Conservation (phyloP, 2,888 invertebrate species). For the Cantharis rufa region DNA sequence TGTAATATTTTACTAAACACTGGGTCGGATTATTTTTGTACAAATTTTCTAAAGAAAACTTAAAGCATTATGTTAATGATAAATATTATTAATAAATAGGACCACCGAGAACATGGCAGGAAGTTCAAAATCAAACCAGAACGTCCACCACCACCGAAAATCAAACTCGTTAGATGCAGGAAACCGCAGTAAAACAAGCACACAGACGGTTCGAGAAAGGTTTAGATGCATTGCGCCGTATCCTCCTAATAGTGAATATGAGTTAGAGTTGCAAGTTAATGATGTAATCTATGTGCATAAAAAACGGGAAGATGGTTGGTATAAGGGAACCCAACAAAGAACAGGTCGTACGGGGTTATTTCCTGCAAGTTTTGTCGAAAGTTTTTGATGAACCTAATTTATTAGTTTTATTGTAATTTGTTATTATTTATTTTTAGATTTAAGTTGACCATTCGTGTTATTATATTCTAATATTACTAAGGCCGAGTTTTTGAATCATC, state of each 20-base stretch:
- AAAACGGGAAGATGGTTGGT: constrained; percentile 95
- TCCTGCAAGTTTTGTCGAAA: constrained; percentile 90
- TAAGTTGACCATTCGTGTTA: not conserved
- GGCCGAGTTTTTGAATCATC: too few relatives aligned
- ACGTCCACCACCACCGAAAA: constrained; percentile 69
- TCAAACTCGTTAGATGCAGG: constrained; percentile 83
- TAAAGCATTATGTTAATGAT: not conserved
- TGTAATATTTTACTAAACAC: constrained; percentile 10
- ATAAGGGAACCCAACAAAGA: constrained; percentile 87
- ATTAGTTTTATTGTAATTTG: constrained; percentile 5
- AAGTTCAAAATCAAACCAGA: constrained; percentile 51
- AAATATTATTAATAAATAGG: constrained; percentile 29
- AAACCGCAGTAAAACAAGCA: constrained; percentile 48
- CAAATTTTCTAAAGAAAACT: not conserved
- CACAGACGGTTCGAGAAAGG: constrained; percentile 57
- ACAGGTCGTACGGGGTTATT: constrained; percentile 93
- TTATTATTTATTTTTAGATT: not conserved
- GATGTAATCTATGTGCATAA: constrained; percentile 90
- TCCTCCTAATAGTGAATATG: constrained; percentile 92
- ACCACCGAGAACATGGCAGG: constrained; percentile 47
- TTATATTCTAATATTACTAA: not conserved
- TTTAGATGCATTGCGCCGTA: constrained; percentile 93
- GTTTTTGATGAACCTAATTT: constrained; percentile 21
- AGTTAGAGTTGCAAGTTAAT: constrained; percentile 86
- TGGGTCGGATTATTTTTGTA: constrained; percentile 13